phyloP scores from a whole-genome alignment of 2,113 vertebrate species.

The Acanthisitta chloris region DNA sequence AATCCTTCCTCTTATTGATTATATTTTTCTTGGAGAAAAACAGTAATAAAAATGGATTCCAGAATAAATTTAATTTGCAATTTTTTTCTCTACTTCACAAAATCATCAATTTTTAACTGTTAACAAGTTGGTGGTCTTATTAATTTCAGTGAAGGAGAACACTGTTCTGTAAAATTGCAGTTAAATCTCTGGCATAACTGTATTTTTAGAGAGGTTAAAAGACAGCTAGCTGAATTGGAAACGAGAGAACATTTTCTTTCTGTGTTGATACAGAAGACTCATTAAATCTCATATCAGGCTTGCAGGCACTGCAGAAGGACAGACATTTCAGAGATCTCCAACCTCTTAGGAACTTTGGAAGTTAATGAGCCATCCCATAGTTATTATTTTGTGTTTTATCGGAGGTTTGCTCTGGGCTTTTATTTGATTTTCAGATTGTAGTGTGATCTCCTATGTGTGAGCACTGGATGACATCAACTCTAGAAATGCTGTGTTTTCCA shows the following conservation, averaged over 20 bases:
- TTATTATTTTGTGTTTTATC: conserved; percentile 37
- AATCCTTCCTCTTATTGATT: neutral
- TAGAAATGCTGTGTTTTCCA: neutral
- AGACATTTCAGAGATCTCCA: conserved; percentile 1
- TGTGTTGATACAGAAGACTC: neutral
- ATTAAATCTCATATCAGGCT: conserved; percentile 22
- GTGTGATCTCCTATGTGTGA: neutral
- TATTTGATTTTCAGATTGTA: conserved; percentile 32
- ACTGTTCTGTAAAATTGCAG: neutral
- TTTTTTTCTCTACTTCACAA: neutral
- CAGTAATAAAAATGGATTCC: neutral
- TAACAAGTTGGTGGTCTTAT: neutral
- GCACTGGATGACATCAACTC: neutral
- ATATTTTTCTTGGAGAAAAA: conserved; percentile 15
- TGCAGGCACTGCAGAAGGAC: conserved; percentile 17
- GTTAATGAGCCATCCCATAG: conserved; percentile 43
- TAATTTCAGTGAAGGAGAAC: neutral
- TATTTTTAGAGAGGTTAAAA: conserved; percentile 5
- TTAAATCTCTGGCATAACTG: neutral
- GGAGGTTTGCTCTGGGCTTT: conserved; percentile 1
- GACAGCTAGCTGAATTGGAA: neutral
- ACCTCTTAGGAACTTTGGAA: conserved; percentile 16
- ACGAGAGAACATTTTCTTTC: neutral
- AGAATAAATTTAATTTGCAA: neutral
- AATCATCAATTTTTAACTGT: neutral